A percentile compares a stretch with the other conserved stretches of the same genome.
Conservation (phyloP, 2,797 vertebrate species). For the Coendou prehensilis region DNA sequence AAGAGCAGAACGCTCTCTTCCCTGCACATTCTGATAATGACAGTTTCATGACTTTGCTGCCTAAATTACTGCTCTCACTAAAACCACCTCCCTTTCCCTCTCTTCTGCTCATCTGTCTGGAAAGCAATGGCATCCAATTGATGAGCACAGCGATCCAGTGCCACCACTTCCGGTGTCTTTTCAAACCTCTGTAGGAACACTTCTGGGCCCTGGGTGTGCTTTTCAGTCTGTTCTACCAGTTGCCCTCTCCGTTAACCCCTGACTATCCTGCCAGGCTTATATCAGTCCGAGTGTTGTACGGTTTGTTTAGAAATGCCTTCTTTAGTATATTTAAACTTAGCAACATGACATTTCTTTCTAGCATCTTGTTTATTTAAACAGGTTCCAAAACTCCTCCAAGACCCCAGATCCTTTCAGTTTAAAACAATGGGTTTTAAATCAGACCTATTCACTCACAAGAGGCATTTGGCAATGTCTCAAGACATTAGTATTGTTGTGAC, state of each 20-base stretch:
- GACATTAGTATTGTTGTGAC: not conserved
- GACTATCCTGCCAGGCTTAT: not conserved
- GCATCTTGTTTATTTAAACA: not conserved
- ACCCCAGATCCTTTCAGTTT: not conserved
- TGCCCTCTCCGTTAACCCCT: not conserved
- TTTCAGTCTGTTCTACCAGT: not conserved
- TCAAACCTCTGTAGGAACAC: not conserved
- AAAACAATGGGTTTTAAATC: slow-evolving; percentile 23
- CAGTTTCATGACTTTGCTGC: not conserved
- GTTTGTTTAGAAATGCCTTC: not conserved
- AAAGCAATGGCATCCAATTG: not conserved
- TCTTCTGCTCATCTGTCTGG: not conserved
- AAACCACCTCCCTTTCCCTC: not conserved
- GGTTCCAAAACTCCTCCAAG: not conserved
- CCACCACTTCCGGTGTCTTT: not conserved
- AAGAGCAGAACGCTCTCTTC: not conserved
- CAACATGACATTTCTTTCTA: not conserved
- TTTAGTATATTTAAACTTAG: slow-evolving; percentile 4
- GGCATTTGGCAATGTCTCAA: slow-evolving; percentile 10
- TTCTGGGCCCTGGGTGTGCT: not conserved
- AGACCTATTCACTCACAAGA: not conserved
- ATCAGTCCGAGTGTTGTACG: not conserved
- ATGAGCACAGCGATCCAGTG: not conserved
- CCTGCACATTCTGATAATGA: not conserved
- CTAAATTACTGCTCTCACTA: not conserved